Evolutionary conservation across 2,888 invertebrate genomes (phyloP).

Genomic region (Steinernema scapterisci): DNA sequence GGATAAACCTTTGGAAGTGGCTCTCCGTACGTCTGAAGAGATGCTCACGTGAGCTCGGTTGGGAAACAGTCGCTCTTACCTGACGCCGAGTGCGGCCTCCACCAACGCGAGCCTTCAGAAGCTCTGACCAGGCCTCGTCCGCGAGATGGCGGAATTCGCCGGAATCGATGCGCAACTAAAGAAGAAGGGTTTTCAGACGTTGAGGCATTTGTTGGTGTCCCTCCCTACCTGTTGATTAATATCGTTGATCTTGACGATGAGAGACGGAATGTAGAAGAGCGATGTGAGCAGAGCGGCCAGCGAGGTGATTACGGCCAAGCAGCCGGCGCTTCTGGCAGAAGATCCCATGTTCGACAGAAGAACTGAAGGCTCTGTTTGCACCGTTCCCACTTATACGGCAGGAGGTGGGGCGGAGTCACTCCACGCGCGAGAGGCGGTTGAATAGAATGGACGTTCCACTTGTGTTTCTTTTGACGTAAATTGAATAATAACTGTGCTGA

Average conservation of each 20-base stretch:
- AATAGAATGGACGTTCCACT: constrained; percentile 11
- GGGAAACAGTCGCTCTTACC: too few relatives aligned
- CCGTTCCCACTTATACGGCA: not conserved
- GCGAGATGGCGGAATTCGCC: constrained; percentile 47
- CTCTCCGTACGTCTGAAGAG: constrained; percentile 42
- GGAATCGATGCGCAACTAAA: constrained; percentile 45
- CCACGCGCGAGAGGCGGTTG: not conserved
- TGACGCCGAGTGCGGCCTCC: constrained; percentile 7
- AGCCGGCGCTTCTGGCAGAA: constrained; percentile 42
- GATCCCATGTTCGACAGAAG: constrained; percentile 11
- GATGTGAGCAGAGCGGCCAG: constrained; percentile 39
- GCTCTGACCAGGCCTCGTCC: constrained; percentile 47
- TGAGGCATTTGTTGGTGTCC: not conserved
- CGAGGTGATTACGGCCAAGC: constrained; percentile 44
- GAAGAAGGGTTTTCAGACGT: constrained; percentile 3
- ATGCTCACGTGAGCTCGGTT: not conserved
- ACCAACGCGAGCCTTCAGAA: constrained; percentile 34
- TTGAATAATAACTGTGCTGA: not conserved
- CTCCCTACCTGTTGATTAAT: constrained; percentile 45
- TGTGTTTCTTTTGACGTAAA: constrained; percentile 10
- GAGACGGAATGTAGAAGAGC: constrained; percentile 44
- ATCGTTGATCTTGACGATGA: constrained; percentile 44
- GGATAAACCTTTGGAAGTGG: constrained; percentile 44
- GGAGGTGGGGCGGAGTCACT: constrained; percentile 1
- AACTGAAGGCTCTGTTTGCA: not conserved